Evolutionary conservation across 2,888 invertebrate species (phyloP).

Genomic region (Oligia latruncula): DNA sequence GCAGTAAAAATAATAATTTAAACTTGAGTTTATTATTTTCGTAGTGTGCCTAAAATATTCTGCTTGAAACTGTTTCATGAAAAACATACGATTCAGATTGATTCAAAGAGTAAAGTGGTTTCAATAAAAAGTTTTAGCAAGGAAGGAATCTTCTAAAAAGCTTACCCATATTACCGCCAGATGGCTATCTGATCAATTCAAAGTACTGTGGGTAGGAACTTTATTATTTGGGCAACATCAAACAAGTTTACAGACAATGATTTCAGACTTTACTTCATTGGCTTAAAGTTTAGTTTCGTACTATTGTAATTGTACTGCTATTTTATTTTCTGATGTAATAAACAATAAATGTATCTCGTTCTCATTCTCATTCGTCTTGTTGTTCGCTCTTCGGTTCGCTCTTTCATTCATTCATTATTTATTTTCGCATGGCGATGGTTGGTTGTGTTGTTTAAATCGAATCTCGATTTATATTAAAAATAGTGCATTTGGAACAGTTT

Average conservation of each 20-base stretch:
- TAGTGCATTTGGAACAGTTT: constrained; percentile 21
- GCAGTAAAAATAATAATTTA: background rate
- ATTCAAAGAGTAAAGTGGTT: no score
- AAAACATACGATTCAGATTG: background rate
- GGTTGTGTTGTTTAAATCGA: constrained; percentile 55
- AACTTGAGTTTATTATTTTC: background rate
- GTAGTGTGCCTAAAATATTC: no score
- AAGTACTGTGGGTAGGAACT: rapidly evolving
- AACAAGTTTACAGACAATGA: rapidly evolving
- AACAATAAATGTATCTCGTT: background rate
- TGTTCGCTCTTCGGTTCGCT: background rate
- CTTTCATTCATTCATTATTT: constrained; percentile 58
- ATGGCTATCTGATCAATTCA: background rate
- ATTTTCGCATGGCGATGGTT: constrained; percentile 59
- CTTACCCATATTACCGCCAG: background rate
- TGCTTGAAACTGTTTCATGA: background rate
- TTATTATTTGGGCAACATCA: background rate
- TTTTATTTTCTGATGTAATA: constrained; percentile 28
- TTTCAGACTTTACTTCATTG: rapidly evolving
- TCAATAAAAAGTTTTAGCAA: background rate
- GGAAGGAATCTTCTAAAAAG: background rate
- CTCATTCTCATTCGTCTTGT: background rate
- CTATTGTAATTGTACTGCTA: background rate
- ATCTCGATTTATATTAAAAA: constrained; percentile 42
- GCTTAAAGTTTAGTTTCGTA: background rate